These are phyloP conservation scores for Pissodes strobi DNA, from an alignment of 1,140 invertebrate species.

Conservation along the genomic window DNA sequence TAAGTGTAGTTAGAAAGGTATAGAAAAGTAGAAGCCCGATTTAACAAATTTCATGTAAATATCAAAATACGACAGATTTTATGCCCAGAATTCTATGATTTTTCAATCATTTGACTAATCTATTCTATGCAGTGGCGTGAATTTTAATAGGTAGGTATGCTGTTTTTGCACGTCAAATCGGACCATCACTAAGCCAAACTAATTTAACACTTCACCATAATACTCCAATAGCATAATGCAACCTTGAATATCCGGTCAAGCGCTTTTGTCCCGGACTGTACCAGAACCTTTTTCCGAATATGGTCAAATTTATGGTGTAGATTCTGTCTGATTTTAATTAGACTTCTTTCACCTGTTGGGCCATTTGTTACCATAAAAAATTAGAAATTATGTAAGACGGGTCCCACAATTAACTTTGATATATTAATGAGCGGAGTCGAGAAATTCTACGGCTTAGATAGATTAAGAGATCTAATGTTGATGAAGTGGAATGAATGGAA, in stretches of 20 bases:
- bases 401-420: conserved; percentile 33
- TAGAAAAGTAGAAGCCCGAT: too few species aligned
- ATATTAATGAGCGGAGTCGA: conserved; percentile 22
- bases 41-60: too few species aligned
- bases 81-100: too few species aligned
- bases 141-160: too few species aligned
- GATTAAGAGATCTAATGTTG: background rate
- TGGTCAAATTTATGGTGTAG: conserved; percentile 30
- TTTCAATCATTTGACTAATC: too few species aligned
- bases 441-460: background rate
- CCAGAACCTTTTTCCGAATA: conserved; percentile 26
- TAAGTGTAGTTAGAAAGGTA: too few species aligned
- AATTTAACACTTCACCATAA: too few species aligned
- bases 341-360: conserved; percentile 36
- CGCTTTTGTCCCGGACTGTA: background rate
- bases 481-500: background rate
- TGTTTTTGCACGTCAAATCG: too few species aligned
- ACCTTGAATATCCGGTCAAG: background rate
- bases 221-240: too few species aligned
- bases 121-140: too few species aligned
- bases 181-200: too few species aligned
- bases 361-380: conserved; percentile 35
- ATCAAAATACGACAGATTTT: too few species aligned
- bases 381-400: conserved; percentile 30
- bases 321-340: conserved; percentile 29